Percentiles rank a stretch among this genome's conserved stretches.
These are phyloP conservation scores for Muscicapa comitata DNA, from an alignment of 2,797 vertebrate genomes.

Conservation along the genomic window DNA sequence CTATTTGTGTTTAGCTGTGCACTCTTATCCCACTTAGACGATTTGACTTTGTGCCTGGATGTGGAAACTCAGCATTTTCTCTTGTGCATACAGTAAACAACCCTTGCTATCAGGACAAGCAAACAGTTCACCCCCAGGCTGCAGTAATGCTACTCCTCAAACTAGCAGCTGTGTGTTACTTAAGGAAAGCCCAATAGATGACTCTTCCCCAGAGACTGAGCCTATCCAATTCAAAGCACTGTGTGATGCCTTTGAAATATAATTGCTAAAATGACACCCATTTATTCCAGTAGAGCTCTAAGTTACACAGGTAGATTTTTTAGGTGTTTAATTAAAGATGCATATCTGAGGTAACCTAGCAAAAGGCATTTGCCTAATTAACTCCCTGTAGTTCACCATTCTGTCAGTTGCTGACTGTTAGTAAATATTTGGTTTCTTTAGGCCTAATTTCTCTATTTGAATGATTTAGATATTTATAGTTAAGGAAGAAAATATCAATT, in stretches of 20 bases:
- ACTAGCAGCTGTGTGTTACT: background rate
- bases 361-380: conserved; percentile 29
- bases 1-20: background rate
- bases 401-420: background rate
- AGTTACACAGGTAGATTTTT: background rate
- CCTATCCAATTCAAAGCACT: background rate
- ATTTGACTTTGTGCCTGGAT: background rate
- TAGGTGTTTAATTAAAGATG: conserved; percentile 38
- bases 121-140: background rate
- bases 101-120: background rate
- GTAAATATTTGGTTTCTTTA: conserved; percentile 1
- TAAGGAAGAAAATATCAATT: background rate
- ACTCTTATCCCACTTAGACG: accelerated
- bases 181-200: background rate
- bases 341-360: background rate
- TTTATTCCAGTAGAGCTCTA: background rate
- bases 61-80: accelerated
- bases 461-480: background rate
- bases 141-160: background rate
- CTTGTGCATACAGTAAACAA: accelerated
- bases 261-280: background rate
- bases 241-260: background rate
- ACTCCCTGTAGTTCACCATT: background rate
- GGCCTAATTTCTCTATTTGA: background rate
- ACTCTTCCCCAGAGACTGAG: background rate